phyloP scores from a whole-genome alignment of 2,113 vertebrate genomes.

The Toxotes jaculatrix region DNA sequence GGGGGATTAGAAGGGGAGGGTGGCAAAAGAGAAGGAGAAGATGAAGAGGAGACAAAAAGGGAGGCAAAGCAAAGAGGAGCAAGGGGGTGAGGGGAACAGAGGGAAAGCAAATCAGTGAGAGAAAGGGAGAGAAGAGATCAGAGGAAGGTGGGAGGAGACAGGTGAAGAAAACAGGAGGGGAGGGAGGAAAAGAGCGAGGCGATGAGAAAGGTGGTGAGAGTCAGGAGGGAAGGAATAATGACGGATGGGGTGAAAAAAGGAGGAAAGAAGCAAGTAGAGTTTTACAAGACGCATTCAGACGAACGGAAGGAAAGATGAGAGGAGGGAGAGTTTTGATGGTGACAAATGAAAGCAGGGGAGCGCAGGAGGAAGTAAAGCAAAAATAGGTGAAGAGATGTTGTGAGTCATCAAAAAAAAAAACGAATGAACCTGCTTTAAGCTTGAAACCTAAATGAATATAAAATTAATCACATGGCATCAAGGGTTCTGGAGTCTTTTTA shows the following conservation, averaged over 20 bases:
- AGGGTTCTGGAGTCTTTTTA: background rate
- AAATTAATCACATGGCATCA: constrained; percentile 13
- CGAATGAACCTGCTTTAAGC: constrained; percentile 18
- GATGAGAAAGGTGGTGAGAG: background rate
- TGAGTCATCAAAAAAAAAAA: background rate
- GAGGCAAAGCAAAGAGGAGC: background rate
- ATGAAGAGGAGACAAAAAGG: background rate
- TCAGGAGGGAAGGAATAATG: background rate
- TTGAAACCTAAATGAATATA: constrained; percentile 7
- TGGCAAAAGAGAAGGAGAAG: background rate
- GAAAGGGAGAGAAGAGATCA: background rate
- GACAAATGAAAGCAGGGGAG: background rate
- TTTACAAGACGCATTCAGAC: background rate
- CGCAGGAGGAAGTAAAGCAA: background rate
- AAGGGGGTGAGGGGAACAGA: background rate
- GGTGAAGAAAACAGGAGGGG: background rate
- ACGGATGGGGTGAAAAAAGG: background rate
- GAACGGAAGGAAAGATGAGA: background rate
- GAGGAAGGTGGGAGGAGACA: background rate
- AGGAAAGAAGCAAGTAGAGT: background rate
- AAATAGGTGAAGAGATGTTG: background rate
- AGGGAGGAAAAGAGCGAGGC: background rate
- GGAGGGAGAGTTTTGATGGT: background rate
- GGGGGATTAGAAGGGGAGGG: background rate
- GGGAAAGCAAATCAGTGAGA: background rate